Percentiles rank a stretch among this genome's conserved stretches.
Conservation (phyloP, 1,140 invertebrate species). For the Drosophila kohkoa region DNA sequence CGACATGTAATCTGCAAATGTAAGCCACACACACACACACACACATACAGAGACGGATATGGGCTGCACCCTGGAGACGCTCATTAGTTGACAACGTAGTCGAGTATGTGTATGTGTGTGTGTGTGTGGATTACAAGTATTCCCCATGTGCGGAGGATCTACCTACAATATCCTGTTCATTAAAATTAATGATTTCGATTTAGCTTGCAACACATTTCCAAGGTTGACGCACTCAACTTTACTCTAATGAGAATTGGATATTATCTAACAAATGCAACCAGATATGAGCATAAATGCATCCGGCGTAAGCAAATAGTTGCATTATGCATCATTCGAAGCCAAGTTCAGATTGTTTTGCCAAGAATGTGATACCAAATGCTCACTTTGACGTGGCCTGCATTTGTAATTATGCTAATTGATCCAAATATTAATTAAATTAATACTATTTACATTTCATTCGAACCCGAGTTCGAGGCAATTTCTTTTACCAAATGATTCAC, state of each 20-base stretch:
- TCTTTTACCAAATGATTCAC: not conserved
- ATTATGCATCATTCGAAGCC: conserved; percentile 2
- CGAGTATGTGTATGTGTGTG: not conserved
- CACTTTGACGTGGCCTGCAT: conserved; percentile 1
- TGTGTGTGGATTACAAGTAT: conserved; percentile 6
- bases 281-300: conserved; percentile 31
- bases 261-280: conserved; percentile 36
- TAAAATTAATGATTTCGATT: conserved; percentile 73
- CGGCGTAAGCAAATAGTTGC: conserved; percentile 20
- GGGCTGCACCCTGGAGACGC: conserved; percentile 62
- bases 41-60: not conserved
- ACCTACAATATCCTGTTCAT: conserved; percentile 70
- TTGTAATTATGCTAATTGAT: conserved; percentile 30
- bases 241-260: conserved; percentile 59
- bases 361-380: conserved; percentile 11
- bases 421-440: not conserved
- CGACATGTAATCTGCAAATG: conserved; percentile 57
- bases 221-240: conserved; percentile 34
- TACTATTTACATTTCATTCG: conserved; percentile 5
- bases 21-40: conserved; percentile 22
- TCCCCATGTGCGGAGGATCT: conserved; percentile 41
- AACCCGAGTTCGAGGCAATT: not conserved
- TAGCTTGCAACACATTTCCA: conserved; percentile 25
- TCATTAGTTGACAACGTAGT: conserved; percentile 60
- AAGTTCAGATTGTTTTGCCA: conserved; percentile 24